Percentiles rank a stretch among this genome's conserved stretches.
These are phyloP conservation scores for Montipora efflorescens DNA, from an alignment of 64 coral and sea anemone genomes.

Conservation along the genomic window DNA sequence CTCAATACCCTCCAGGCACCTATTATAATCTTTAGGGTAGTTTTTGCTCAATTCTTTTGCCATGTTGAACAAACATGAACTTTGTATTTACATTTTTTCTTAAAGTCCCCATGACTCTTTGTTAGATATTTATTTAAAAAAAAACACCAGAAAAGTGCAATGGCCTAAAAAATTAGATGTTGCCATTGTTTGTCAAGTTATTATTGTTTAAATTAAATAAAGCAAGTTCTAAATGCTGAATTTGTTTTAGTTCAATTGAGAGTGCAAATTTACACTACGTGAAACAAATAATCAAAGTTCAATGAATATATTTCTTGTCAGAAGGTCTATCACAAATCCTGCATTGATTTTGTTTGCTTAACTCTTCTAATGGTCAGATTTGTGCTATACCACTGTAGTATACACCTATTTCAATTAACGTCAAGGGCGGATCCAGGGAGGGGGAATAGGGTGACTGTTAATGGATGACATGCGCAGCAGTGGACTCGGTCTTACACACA, in stretches of 20 bases:
- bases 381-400: background rate
- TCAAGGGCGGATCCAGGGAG: too few relatives aligned
- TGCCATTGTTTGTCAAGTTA: constrained; percentile 2
- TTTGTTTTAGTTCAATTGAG: constrained; percentile 58
- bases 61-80: background rate
- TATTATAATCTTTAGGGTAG: background rate
- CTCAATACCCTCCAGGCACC: background rate
- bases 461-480: too few relatives aligned
- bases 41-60: background rate
- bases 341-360: background rate
- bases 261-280: background rate
- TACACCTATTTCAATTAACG: too few relatives aligned
- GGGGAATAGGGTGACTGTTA: too few relatives aligned
- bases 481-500: too few relatives aligned
- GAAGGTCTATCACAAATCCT: background rate
- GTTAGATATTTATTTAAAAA: background rate
- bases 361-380: background rate
- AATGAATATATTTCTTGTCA: background rate
- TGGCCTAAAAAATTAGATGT: constrained; percentile 29
- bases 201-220: constrained; percentile 51
- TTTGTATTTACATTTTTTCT: background rate
- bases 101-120: background rate
- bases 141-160: constrained; percentile 19
- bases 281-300: background rate
- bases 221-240: constrained; percentile 57